Evolutionary conservation across 2,888 invertebrate genomes (phyloP).

Genomic region (Bombylius major): DNA sequence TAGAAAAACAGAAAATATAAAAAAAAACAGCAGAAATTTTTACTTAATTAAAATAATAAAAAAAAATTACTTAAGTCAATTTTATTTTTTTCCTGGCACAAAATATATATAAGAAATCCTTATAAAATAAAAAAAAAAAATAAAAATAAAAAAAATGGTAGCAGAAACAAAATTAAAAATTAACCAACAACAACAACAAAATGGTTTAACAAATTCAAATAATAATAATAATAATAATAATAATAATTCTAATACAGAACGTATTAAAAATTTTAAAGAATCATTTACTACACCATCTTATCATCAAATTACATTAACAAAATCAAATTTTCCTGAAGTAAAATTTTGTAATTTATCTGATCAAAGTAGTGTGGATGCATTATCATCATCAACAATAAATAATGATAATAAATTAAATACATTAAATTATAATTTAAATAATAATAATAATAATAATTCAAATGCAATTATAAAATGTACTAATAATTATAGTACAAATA

Average conservation of each 20-base stretch:
- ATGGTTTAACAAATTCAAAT: conserved; percentile 6
- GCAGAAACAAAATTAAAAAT: conserved; percentile 1
- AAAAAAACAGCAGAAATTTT: too few relatives aligned
- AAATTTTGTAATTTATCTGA: conserved; percentile 32
- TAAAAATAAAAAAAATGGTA: conserved; percentile 2
- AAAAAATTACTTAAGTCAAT: too few relatives aligned
- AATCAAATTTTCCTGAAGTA: conserved; percentile 29
- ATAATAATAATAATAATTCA: conserved; percentile 15
- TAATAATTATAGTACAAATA: conserved; percentile 2
- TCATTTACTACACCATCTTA: not conserved
- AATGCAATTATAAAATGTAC: conserved; percentile 1
- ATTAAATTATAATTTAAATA: conserved; percentile 8
- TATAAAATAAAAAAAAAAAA: not conserved
- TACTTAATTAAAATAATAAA: too few relatives aligned
- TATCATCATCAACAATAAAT: not conserved
- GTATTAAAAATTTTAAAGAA: not conserved
- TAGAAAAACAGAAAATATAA: too few relatives aligned
- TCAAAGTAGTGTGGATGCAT: not conserved
- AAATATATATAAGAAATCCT: too few relatives aligned
- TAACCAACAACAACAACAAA: not conserved
- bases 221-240: not conserved
- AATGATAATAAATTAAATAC: not conserved
- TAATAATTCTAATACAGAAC: not conserved
- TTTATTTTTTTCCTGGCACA: too few relatives aligned
- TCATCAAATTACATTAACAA: not conserved